phyloP scores from a whole-genome alignment of 2,888 invertebrate species.

The Ochlodes sylvanus region DNA sequence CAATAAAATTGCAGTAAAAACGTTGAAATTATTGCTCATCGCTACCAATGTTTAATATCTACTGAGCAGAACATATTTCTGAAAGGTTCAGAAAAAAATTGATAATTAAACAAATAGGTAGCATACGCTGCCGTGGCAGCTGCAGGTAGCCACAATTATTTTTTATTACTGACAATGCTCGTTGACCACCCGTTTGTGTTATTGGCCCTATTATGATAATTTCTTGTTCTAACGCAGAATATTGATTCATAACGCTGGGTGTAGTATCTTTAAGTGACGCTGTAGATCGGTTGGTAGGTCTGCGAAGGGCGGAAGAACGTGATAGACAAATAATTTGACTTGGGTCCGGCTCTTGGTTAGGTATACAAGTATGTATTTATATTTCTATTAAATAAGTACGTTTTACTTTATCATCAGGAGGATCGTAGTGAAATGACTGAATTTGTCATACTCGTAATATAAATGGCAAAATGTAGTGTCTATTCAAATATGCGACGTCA shows the following conservation, averaged over 20 bases:
- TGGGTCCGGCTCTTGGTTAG: no score
- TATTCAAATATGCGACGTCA: no score
- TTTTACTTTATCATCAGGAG: no score
- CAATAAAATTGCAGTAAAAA: not conserved
- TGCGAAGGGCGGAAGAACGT: no score
- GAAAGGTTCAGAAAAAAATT: not conserved
- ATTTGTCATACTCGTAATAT: no score
- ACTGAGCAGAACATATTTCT: not conserved
- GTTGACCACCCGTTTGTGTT: conserved; percentile 3
- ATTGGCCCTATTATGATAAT: conserved; percentile 2
- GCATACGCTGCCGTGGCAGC: not conserved
- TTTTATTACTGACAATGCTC: conserved; percentile 17
- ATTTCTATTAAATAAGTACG: no score
- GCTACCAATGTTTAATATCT: not conserved
- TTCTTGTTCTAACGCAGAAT: not conserved
- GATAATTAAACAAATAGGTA: conserved; percentile 5
- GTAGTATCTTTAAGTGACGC: no score
- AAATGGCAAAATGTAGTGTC: no score
- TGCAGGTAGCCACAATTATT: conserved; percentile 17
- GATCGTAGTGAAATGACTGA: no score
- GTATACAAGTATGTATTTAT: no score
- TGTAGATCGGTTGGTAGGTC: no score
- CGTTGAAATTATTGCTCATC: not conserved
- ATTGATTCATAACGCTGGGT: not conserved
- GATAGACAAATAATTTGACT: no score